Evolutionary conservation across 2,113 vertebrate genomes (phyloP), one percentile per base, ranked within the genome.

Genomic region (Aptenodytes forsteri): DNA sequence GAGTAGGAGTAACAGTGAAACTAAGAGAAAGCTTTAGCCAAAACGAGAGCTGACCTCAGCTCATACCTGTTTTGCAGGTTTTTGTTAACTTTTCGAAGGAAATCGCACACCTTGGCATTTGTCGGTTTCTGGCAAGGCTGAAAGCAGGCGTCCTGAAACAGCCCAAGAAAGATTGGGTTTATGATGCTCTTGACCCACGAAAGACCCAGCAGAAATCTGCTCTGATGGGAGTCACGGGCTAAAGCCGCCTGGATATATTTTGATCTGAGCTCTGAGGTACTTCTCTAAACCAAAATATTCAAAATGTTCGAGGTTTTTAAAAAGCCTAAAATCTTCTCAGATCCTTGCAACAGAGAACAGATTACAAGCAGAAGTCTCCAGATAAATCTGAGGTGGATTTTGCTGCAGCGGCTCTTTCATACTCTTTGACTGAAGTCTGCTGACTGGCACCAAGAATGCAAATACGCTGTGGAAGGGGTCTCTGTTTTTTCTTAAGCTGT

Each of bases 401-500:
- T 65, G 50, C 78, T 90, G 25, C 56, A 92, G 89, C 88, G 83
- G 71, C 77, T 93, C 77, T 91, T 96, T 66, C 49, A 54, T 54
- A 88, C 67, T 83, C 64, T 85, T 83, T 97, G 83, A 94, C 70
- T 77, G 70, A 87, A 79, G 85, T 93, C 67, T 91, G 73, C 95
- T 96, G 94, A 75, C 81, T 85, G 67, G 96, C 82, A 88, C 40
- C 66, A 80, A 87, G 80, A 95, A 90, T 6, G 27, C 77, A 97
- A 97, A 94, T 92, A 92, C 3, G 8, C 59, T 16, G 16, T 64
- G 91, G 94, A 96, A 70, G 72, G 72, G 87, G 59, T 90, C 56
- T 95, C 46, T 78, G 36, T 87, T 90, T 97, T 94, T 80, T 46
- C 92, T 95, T 95, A 90, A 91, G 69, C 86, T 97, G 90, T 95